phyloP scores from a whole-genome alignment of 2,888 invertebrate species.

The Drosophila lutescens region DNA sequence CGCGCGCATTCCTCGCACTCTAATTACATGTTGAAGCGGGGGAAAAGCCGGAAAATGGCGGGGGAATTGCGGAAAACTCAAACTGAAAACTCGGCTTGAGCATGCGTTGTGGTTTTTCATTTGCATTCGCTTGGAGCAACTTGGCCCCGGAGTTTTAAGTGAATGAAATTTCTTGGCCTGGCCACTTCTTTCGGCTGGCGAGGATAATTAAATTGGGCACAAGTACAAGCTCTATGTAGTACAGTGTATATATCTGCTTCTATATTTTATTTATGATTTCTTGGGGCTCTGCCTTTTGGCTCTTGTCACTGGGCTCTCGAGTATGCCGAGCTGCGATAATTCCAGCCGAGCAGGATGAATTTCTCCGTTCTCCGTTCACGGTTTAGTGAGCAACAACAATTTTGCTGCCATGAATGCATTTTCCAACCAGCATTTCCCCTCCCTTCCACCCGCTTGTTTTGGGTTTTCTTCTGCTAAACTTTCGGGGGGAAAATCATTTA shows the following conservation, averaged over 20 bases:
- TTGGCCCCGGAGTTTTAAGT: slow-evolving; percentile 64
- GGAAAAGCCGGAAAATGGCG: neutral
- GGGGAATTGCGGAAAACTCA: slow-evolving; percentile 44
- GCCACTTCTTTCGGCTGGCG: slow-evolving; percentile 34
- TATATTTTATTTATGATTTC: slow-evolving; percentile 76
- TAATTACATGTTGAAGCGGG: slow-evolving; percentile 72
- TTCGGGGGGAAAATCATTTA: slow-evolving; percentile 72
- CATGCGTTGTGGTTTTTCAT: slow-evolving; percentile 77
- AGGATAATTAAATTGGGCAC: slow-evolving; percentile 67
- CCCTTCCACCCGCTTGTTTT: slow-evolving; percentile 30
- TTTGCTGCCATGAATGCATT: slow-evolving; percentile 74
- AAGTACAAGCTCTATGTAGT: slow-evolving; percentile 1
- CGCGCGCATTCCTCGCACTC: slow-evolving; percentile 67
- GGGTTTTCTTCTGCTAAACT: slow-evolving; percentile 69
- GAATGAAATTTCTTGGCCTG: slow-evolving; percentile 61
- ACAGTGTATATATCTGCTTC: slow-evolving; percentile 14
- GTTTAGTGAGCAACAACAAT: slow-evolving; percentile 77
- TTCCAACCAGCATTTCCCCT: slow-evolving; percentile 8
- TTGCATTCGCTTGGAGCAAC: slow-evolving; percentile 68
- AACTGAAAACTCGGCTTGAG: slow-evolving; percentile 64
- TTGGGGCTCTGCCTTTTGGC: slow-evolving; percentile 14
- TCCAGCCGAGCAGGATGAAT: slow-evolving; percentile 32
- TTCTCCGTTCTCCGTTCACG: slow-evolving; percentile 63
- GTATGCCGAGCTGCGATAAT: slow-evolving; percentile 55
- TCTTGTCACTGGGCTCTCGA: slow-evolving; percentile 46